Evolutionary conservation across 2,888 invertebrate genomes (phyloP).

Genomic region (Rotaria sp.): DNA sequence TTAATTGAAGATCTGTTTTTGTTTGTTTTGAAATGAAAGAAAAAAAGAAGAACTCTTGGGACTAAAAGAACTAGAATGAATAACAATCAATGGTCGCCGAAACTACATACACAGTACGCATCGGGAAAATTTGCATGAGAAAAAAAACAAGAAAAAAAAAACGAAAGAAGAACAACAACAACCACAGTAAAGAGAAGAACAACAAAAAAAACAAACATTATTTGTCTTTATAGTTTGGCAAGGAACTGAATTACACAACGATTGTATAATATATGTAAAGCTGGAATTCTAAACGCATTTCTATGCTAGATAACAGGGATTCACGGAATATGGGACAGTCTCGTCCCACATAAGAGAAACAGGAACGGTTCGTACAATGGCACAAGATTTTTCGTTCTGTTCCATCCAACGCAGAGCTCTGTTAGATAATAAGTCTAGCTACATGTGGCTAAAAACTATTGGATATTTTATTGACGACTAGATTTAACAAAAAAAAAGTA

Average conservation of each 20-base stretch:
- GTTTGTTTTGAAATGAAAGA: background rate
- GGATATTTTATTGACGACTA: background rate
- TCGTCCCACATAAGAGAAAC: too few species aligned
- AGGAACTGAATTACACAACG: background rate
- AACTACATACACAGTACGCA: constrained; percentile 8
- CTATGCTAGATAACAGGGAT: background rate
- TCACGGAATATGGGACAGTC: too few species aligned
- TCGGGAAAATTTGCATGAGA: constrained; percentile 21
- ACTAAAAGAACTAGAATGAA: background rate
- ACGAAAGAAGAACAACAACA: background rate
- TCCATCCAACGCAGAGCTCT: too few species aligned
- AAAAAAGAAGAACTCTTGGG: background rate
- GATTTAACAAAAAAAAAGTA: background rate
- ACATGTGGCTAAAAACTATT: background rate
- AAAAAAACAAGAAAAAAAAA: background rate
- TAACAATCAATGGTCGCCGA: background rate
- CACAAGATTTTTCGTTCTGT: too few species aligned
- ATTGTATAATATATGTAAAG: background rate
- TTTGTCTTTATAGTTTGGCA: background rate
- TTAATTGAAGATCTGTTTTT: background rate
- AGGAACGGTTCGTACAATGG: too few species aligned
- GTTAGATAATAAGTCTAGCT: background rate
- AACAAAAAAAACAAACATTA: background rate
- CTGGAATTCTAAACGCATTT: background rate
- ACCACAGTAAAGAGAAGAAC: background rate